Base-by-base conservation (phyloP, 2,797 vertebrate species). In the Microctenopoma steveboyesi region DNA sequence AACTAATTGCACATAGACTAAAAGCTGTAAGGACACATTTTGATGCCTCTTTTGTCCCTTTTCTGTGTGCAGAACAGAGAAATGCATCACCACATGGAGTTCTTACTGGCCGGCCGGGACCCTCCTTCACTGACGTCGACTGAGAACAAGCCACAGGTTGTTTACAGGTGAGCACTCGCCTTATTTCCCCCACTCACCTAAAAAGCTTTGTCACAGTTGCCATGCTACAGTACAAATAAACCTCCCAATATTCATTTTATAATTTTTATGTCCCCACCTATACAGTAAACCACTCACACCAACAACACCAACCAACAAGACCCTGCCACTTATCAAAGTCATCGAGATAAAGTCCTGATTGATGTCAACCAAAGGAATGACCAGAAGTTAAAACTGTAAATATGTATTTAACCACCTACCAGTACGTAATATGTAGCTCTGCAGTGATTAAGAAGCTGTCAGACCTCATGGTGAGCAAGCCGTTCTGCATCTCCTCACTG, bases 81-180 rank as follows among this genome's bases (percentile, higher is more conserved):
- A 89, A 94, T 98, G 94, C 96, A 96, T 0, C 95, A 98, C 78
- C 95, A 95, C 61, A 94, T 98, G 75, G 95, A 97, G 39, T 95
- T 95, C 86, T 83, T 95, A 68, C 86, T 94, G 1, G 88, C 89
- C 30, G 82, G 80, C 22, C 85, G 88, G 76, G 81, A 79, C 4
- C 54, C 87, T 15, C 84, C 70, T 0, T 43, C 77, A 0, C 18
- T 72, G 28, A 60, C 58, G 0, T 48, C 82, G 61, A 63, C 61
- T 25, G 89, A 91, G 52, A 88, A 82, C 45, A 91, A 91, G 40
- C 87, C 91, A 51, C 86, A 94, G 60, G 72, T 94, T 7, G 85
- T 94, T 65, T 95, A 95, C 93, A 96, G 95, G 96, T 97, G 67
- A 90, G 47, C 1, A 5, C 5, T 22, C 12, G 5, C 42, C 22